Conservation (phyloP, 2,888 invertebrate species). For the Cordilura impudica region DNA sequence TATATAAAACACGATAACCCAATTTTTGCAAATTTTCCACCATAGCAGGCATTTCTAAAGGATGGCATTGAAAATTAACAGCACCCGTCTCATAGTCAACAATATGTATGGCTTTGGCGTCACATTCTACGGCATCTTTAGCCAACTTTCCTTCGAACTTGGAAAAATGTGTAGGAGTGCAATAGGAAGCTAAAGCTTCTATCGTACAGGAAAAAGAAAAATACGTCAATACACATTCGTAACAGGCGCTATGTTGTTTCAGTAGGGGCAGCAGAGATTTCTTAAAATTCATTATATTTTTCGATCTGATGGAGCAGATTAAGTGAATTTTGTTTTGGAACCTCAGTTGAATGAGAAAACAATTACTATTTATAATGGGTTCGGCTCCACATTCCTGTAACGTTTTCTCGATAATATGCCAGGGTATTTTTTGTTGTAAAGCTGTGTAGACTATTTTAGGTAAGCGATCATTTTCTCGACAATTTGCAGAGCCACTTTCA, state of each 20-base stretch:
- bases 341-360: slow-evolving; percentile 57
- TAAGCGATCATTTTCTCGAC: not conserved
- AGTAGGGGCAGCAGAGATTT: slow-evolving; percentile 54
- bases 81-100: slow-evolving; percentile 61
- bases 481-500: not conserved
- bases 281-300: slow-evolving; percentile 58
- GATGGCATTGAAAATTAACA: slow-evolving; percentile 65
- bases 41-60: slow-evolving; percentile 28
- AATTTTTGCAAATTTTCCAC: slow-evolving; percentile 46
- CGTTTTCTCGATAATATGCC: not conserved
- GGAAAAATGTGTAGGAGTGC: not conserved
- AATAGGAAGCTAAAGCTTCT: slow-evolving; percentile 55
- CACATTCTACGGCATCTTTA: slow-evolving; percentile 63
- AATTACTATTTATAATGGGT: not conserved
- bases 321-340: slow-evolving; percentile 58
- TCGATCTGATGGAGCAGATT: slow-evolving; percentile 62
- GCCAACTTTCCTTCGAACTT: slow-evolving; percentile 40
- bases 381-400: not conserved
- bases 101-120: slow-evolving; percentile 61
- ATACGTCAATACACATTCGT: slow-evolving; percentile 46
- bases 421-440: not conserved
- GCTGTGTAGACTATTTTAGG: not conserved
- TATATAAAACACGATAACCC: slow-evolving; percentile 63
- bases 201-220: slow-evolving; percentile 64
- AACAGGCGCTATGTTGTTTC: slow-evolving; percentile 50